A percentile compares a stretch with the other conserved stretches of the same genome.
phyloP scores from a whole-genome alignment of 2,113 vertebrate species.

The Trichomycterus rosablanca region DNA sequence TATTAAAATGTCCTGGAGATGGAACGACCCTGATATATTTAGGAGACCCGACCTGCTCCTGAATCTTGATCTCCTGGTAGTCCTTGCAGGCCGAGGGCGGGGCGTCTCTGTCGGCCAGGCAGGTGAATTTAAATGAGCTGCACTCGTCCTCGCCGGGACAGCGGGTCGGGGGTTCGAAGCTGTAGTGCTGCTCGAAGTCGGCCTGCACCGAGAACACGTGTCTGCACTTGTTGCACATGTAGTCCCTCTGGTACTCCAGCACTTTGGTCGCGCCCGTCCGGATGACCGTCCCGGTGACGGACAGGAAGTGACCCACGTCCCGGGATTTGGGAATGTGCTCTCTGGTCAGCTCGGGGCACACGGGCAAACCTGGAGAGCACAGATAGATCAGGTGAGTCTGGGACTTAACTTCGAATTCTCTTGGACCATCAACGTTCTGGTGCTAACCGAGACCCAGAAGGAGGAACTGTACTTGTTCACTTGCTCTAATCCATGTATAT shows the following conservation, averaged over 20 bases:
- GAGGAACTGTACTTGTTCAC: too few relatives aligned
- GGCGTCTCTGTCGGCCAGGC: slow-evolving; percentile 73
- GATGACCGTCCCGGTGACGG: slow-evolving; percentile 90
- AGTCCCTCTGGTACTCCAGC: slow-evolving; percentile 87
- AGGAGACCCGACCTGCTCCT: slow-evolving; percentile 80
- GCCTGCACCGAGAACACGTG: slow-evolving; percentile 75
- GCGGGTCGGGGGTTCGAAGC: slow-evolving; percentile 66
- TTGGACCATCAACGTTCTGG: too few relatives aligned
- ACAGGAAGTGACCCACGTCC: slow-evolving; percentile 89
- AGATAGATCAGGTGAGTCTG: too few relatives aligned
- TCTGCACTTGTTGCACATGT: slow-evolving; percentile 87
- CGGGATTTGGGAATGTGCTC: slow-evolving; percentile 86
- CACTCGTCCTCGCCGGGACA: slow-evolving; percentile 80
- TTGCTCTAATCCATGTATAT: too few relatives aligned
- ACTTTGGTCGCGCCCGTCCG: slow-evolving; percentile 85
- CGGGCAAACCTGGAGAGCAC: slow-evolving; percentile 77
- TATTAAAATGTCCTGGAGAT: too few relatives aligned
- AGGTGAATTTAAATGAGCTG: slow-evolving; percentile 80
- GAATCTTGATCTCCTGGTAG: slow-evolving; percentile 97
- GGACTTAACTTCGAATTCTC: too few relatives aligned
- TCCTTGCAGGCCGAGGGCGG: slow-evolving; percentile 79
- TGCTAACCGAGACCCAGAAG: too few relatives aligned
- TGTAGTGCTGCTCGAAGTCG: slow-evolving; percentile 85
- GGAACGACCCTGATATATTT: too few relatives aligned
- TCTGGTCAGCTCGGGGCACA: slow-evolving; percentile 90